Percentiles rank a stretch among this genome's conserved stretches.
phyloP scores from a whole-genome alignment of 2,888 invertebrate species.

The Drosophila aldrichi region DNA sequence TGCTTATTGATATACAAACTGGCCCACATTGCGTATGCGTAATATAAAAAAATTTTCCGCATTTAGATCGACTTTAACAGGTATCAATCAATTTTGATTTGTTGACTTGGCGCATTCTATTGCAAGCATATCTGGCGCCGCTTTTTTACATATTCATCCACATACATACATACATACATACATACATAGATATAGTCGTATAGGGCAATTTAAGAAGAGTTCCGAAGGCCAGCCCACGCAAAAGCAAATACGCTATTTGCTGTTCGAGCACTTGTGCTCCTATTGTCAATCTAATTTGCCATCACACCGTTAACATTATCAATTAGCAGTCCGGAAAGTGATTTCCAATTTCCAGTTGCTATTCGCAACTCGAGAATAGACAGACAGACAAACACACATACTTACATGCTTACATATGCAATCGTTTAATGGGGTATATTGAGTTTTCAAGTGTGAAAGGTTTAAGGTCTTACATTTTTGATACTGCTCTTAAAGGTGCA shows the following conservation, averaged over 20 bases:
- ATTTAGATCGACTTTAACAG: neutral
- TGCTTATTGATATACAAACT: neutral
- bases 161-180: neutral
- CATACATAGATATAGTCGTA: neutral
- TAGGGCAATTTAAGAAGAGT: constrained; percentile 32
- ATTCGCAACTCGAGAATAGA: constrained; percentile 18
- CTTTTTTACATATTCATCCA: neutral
- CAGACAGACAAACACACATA: neutral
- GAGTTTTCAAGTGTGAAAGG: neutral
- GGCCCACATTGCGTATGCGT: constrained; percentile 5
- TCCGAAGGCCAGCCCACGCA: constrained; percentile 44
- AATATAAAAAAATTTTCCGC: constrained; percentile 19
- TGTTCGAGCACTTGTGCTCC: constrained; percentile 52
- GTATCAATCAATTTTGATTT: constrained; percentile 11
- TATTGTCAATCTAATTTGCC: constrained; percentile 66
- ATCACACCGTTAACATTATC: constrained; percentile 71
- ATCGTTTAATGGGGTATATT: constrained; percentile 31
- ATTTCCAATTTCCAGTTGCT: constrained; percentile 50
- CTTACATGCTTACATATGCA: neutral
- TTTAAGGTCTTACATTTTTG: constrained; percentile 1
- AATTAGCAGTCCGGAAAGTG: constrained; percentile 67
- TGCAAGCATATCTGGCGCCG: constrained; percentile 9
- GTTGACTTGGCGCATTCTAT: constrained; percentile 21
- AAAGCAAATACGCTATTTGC: constrained; percentile 39
- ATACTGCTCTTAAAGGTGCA: neutral